Evolutionary conservation across 2,888 invertebrate genomes (phyloP).

Genomic region (Dicycla oo): DNA sequence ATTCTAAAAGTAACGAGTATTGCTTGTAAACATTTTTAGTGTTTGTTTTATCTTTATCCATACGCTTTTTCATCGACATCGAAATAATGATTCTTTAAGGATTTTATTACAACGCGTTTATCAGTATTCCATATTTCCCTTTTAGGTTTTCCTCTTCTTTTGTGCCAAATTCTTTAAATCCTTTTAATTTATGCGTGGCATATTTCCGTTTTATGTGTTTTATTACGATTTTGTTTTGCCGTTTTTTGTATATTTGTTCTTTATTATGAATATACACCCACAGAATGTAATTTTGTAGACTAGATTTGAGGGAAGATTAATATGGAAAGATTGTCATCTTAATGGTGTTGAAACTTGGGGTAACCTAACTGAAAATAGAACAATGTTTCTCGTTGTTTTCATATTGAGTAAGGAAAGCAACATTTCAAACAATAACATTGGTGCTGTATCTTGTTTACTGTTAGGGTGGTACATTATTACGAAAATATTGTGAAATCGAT

Average conservation of each 20-base stretch:
- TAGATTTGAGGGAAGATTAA: slow-evolving; percentile 13
- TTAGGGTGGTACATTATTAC: neutral
- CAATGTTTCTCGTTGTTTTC: neutral
- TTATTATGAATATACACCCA: slow-evolving; percentile 25
- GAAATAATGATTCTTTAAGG: slow-evolving; percentile 58
- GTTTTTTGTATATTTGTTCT: slow-evolving; percentile 17
- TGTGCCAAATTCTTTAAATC: slow-evolving; percentile 52
- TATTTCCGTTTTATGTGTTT: slow-evolving; percentile 49
- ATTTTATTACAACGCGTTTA: slow-evolving; percentile 56
- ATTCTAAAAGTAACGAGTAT: slow-evolving; percentile 63
- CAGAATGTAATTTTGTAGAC: neutral
- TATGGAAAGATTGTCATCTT: neutral
- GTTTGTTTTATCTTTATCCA: slow-evolving; percentile 70
- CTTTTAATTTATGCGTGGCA: slow-evolving; percentile 50
- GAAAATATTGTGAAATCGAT: neutral
- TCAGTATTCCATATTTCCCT: slow-evolving; percentile 47
- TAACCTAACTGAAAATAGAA: neutral
- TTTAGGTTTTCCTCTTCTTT: slow-evolving; percentile 50
- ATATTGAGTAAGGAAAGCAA: neutral
- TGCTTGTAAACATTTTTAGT: slow-evolving; percentile 71
- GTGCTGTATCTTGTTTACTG: neutral
- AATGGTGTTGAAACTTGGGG: neutral
- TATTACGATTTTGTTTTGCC: slow-evolving; percentile 34
- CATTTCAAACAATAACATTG: too few relatives aligned
- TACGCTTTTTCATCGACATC: slow-evolving; percentile 56